These are phyloP conservation scores for Pristis pectinata DNA, from an alignment of 2,797 vertebrate genomes.

Conservation along the genomic window DNA sequence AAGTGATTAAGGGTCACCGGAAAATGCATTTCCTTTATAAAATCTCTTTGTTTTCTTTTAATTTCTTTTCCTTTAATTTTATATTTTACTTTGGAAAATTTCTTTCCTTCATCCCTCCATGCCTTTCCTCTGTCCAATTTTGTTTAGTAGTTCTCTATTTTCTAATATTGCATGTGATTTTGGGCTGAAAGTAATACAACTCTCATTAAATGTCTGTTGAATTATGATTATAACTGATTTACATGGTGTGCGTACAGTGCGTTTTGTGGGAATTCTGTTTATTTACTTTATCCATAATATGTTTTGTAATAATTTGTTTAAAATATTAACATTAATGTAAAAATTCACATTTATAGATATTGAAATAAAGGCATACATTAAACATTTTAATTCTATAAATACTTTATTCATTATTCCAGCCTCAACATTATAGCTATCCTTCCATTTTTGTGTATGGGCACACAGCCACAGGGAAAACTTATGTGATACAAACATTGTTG, in stretches of 20 bases:
- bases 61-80: neutral
- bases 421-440: constrained; percentile 78
- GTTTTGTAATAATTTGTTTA: neutral
- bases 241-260: neutral
- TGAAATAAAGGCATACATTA: neutral
- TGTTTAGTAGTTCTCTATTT: neutral
- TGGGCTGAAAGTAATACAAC: neutral
- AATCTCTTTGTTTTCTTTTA: neutral
- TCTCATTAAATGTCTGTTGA: neutral
- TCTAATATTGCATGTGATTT: neutral
- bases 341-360: neutral
- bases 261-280: neutral
- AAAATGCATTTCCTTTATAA: neutral
- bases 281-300: neutral
- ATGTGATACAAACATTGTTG: constrained; percentile 71
- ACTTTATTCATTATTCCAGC: constrained; percentile 53
- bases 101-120: neutral
- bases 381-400: neutral
- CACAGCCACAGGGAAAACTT: constrained; percentile 86
- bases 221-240: neutral
- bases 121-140: neutral
- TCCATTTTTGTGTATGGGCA: constrained; percentile 93
- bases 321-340: no score
- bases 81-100: neutral
- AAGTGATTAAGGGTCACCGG: neutral